Percentiles rank a stretch among this genome's conserved stretches.
Conservation (phyloP, 2,888 invertebrate species). For the Leucoptera coffeella region DNA sequence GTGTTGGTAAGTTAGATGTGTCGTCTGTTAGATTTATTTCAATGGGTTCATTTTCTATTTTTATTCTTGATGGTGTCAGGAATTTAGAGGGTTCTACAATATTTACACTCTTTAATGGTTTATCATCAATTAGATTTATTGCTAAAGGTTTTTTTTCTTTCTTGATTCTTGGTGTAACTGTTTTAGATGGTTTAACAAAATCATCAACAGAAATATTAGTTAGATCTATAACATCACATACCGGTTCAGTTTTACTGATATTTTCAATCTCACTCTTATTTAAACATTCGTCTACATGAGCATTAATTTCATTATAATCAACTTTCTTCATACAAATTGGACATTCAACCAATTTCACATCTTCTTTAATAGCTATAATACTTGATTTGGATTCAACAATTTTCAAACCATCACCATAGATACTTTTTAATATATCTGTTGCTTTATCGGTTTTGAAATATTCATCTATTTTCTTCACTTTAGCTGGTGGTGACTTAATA, state of each 20-base stretch:
- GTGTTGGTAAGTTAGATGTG: too few species aligned
- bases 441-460: conserved; percentile 18
- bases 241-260: conserved; percentile 10
- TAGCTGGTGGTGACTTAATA: conserved; percentile 16
- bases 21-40: too few species aligned
- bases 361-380: conserved; percentile 9
- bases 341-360: conserved; percentile 23
- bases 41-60: too few species aligned
- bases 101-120: too few species aligned
- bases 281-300: conserved; percentile 39
- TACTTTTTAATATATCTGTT: conserved; percentile 18
- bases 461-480: conserved; percentile 33
- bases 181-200: too few species aligned
- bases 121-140: too few species aligned
- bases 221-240: too few species aligned
- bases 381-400: conserved; percentile 16
- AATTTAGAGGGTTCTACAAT: too few species aligned
- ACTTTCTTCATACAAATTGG: conserved; percentile 38
- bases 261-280: conserved; percentile 26
- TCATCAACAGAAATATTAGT: too few species aligned
- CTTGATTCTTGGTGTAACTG: too few species aligned
- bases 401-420: conserved; percentile 31
- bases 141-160: too few species aligned
- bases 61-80: too few species aligned
- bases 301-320: conserved; percentile 21